Evolutionary conservation across 2,797 vertebrate genomes (phyloP), one percentile per base, ranked within the genome.

Genomic region (Micrastur ruficollis): DNA sequence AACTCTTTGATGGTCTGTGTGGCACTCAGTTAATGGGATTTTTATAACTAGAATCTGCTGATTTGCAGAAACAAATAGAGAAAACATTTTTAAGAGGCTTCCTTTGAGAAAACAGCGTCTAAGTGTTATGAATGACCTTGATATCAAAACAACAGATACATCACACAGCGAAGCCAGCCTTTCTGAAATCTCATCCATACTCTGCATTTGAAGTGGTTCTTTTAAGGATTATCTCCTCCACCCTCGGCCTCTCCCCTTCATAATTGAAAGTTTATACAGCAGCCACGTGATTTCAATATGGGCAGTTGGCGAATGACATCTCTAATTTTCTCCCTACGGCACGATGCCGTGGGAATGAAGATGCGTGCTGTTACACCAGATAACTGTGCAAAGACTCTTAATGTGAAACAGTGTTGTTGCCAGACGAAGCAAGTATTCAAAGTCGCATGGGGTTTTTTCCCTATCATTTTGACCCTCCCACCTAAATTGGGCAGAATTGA

Each of bases 231-330:
- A 81, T 74, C 82, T 95, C 44, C 32, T 92, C 71, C 27, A 89
- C 78, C 63, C 84, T 87, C 21, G 17, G 85, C 75, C 53, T 93
- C 82, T 65, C 34, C 76, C 74, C 63, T 85, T 89, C 59, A 2
- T 95, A 95, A 96, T 62, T 97, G 91, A 89, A 95, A 95, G 95
- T 81, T 96, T 95, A 67, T 84, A 27, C 44, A 73, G 73, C 76
- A 90, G 49, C 63, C 83, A 52, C n/a, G 44, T 85, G 94, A 91
- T 67, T 89, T 87, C 19, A 42, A 16, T 59, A 79, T 14, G 56
- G 63, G 40, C 47, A 11, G 12, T 7, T 87, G 74, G 52, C 0
- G 3, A 78, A 78, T 61, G 84, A 34, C 25, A 46, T 85, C 27
- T 90, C 73, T 53, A 56, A 78, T 91, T 94, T 65, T 65, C 26